Evolutionary conservation across 92 coral and sea anemone species (phyloP), one percentile per base, ranked within the genome.

Genomic region (Umimayanthus chanpuru): DNA sequence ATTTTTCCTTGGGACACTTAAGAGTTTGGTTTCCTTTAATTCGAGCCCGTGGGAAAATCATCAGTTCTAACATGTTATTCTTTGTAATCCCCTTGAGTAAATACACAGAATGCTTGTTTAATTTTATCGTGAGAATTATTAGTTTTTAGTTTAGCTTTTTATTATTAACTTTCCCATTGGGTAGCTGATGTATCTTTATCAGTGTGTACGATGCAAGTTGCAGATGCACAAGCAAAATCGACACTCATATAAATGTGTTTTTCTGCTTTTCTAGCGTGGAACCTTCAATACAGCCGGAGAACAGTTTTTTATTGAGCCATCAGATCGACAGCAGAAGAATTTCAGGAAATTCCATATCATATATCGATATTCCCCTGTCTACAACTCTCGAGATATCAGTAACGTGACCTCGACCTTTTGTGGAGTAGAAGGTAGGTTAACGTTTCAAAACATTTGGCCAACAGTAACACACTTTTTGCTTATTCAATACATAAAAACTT

Each of bases 261-360:
- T 89, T 61, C 21, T 73, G 82, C 68, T 79, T 70, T 88, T 70
- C 43, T 89, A 97, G 99, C 95, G 91, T 74, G 99, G 99, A 14
- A 91, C 94, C 25, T 97, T 97, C 44, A 90, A 90, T 72, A 94
- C 98, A 47, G 82, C 79, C 68, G 96, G 96, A 55, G 84, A 86
- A 64, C 93, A 94, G 56, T 95, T 88, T 89, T 93, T 95, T 77
- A 74, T 95, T 29, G 98, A 93, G 70, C 94, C 92, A 36, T 81
- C 75, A 65, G 83, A 89, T 73, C 80, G 80, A 38, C 89, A 83
- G 38, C 85, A 88, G 81, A 79, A 82, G 44, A 76, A 83, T 53
- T 88, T 86, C 93, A 91, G 96, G 89, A 93, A 93, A 90, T 88
- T 88, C 90, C 98, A 95, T 88, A 88, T 95, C 87, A 81, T 95